Conservation (phyloP, 1,140 invertebrate species). For the Bemisia tabaci region DNA sequence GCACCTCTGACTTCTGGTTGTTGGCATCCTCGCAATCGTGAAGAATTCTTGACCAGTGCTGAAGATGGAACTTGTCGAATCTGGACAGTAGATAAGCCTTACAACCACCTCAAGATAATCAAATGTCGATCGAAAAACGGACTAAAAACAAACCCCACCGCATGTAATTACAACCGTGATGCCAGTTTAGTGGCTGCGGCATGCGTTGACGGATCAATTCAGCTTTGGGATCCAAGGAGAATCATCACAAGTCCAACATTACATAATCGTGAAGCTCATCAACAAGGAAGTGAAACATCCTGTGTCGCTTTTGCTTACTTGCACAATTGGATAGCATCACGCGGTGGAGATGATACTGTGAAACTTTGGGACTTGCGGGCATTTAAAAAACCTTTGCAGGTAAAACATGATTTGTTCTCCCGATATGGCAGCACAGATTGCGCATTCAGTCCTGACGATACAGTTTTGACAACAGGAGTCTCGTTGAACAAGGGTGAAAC, state of each 20-base stretch:
- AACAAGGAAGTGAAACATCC: constrained; percentile 65
- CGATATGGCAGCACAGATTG: constrained; percentile 36
- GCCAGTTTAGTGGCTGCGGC: constrained; percentile 79
- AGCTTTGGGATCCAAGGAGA: constrained; percentile 92
- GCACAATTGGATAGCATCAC: constrained; percentile 59
- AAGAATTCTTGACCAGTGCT: constrained; percentile 90
- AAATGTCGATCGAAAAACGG: constrained; percentile 82
- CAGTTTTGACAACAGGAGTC: constrained; percentile 73
- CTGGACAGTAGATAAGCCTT: constrained; percentile 68
- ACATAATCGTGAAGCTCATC: constrained; percentile 66
- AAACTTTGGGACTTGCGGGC: constrained; percentile 89
- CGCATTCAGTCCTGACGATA: constrained; percentile 87
- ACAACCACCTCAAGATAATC: constrained; percentile 70
- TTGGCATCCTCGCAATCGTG: constrained; percentile 84
- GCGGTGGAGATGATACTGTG: constrained; percentile 82
- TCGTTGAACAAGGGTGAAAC: constrained; percentile 58
- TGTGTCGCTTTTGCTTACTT: constrained; percentile 80
- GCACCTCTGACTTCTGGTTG: constrained; percentile 78
- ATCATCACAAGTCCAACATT: constrained; percentile 65
- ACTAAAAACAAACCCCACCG: constrained; percentile 72
- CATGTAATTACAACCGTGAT: constrained; percentile 73
- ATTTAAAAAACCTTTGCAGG: constrained; percentile 63
- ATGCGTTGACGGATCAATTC: constrained; percentile 91
- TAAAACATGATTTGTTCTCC: constrained; percentile 57
- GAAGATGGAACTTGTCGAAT: constrained; percentile 84